A percentile compares a stretch with the other conserved stretches of the same genome.
Conservation (phyloP, 2,888 invertebrate genomes). For the Pyrochroa serraticornis region DNA sequence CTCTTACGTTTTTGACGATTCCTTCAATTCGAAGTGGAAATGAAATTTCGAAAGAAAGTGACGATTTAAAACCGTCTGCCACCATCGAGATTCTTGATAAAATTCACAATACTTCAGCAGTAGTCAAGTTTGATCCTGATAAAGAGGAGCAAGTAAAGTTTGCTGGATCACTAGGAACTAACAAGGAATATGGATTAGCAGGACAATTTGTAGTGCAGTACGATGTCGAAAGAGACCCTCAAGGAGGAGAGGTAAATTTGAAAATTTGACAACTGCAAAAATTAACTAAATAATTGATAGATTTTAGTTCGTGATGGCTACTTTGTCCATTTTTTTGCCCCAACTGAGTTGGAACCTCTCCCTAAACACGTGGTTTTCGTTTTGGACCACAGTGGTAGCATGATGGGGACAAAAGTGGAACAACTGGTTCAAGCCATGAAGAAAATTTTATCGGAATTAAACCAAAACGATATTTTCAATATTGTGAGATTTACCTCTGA, state of each 20-base stretch:
- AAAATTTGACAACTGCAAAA: no score
- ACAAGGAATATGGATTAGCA: no score
- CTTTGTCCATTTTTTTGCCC: constrained; percentile 79
- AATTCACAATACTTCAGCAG: no score
- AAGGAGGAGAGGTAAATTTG: no score
- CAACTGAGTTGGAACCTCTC: constrained; percentile 64
- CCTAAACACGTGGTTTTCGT: constrained; percentile 75
- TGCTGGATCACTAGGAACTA: no score
- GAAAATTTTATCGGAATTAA: constrained; percentile 68
- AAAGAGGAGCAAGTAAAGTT: no score
- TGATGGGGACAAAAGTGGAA: constrained; percentile 70
- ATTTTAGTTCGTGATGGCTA: constrained; percentile 70
- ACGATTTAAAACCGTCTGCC: no score
- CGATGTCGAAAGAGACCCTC: no score
- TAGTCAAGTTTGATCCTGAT: no score
- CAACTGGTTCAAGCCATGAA: constrained; percentile 73
- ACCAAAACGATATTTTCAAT: constrained; percentile 69
- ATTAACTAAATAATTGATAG: background rate
- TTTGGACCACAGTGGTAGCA: constrained; percentile 78
- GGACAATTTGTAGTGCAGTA: no score
- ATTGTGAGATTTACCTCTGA: constrained; percentile 70
- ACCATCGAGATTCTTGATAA: no score
- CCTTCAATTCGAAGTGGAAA: constrained; percentile 68
- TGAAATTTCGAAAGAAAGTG: constrained; percentile 33
- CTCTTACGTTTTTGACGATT: constrained; percentile 64